These are phyloP conservation scores for Phainopepla nitens DNA, from an alignment of 2,113 vertebrate genomes.

Conservation along the genomic window DNA sequence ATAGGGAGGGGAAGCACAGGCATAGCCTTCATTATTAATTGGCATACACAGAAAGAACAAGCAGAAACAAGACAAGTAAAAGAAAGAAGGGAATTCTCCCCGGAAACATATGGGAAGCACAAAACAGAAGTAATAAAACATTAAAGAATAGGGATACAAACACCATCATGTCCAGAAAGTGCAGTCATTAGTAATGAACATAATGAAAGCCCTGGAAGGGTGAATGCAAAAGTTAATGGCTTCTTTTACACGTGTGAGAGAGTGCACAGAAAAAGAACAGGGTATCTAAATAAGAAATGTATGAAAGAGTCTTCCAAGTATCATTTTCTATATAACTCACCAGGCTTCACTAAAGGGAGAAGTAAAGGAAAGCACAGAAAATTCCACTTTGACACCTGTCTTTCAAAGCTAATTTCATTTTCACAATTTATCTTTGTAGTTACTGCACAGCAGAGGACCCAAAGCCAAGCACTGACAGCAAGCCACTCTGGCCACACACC, in stretches of 20 bases:
- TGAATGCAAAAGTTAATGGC: conserved; percentile 55
- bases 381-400: conserved; percentile 64
- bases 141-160: conserved; percentile 44
- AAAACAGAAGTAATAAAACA: conserved; percentile 50
- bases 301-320: conserved; percentile 44
- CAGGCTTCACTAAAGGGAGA: conserved; percentile 1
- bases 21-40: conserved; percentile 49
- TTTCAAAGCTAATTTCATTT: conserved; percentile 67
- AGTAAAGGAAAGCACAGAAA: conserved; percentile 62
- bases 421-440: conserved; percentile 14
- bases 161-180: conserved; percentile 31
- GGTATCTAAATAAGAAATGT: not conserved
- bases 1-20: conserved; percentile 18
- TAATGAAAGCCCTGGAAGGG: conserved; percentile 62
- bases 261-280: not conserved
- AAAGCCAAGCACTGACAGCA: not conserved
- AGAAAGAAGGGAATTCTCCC: conserved; percentile 43
- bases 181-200: not conserved
- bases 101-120: conserved; percentile 48
- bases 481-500: not conserved
- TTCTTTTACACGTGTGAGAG: not conserved
- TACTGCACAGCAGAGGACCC: not conserved
- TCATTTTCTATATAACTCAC: conserved; percentile 59
- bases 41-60: not conserved
- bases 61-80: conserved; percentile 41